Evolutionary conservation across 2,797 vertebrate genomes (phyloP).

Genomic region (Amniataba percoides): DNA sequence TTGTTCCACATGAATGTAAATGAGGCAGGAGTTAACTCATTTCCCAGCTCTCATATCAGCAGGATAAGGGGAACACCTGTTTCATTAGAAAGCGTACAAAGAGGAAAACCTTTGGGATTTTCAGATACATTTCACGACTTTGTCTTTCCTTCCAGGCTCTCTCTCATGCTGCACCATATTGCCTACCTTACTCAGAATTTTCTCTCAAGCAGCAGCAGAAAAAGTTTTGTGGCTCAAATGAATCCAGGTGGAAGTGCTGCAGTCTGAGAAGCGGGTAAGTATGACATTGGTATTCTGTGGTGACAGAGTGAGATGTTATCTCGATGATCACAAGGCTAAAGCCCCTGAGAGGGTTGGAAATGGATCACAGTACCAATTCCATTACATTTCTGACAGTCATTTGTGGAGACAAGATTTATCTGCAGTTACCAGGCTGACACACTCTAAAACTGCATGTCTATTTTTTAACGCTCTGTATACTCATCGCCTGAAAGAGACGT

Average conservation of each 20-base stretch:
- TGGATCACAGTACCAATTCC: conserved; percentile 71
- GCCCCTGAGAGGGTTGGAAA: conserved; percentile 61
- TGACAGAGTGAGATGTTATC: conserved; percentile 67
- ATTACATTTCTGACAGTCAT: conserved; percentile 68
- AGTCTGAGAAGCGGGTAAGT: conserved; percentile 40
- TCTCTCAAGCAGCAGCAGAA: conserved; percentile 33
- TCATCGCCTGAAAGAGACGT: conserved; percentile 41
- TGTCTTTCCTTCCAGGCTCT: conserved; percentile 37
- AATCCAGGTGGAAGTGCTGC: conserved; percentile 47
- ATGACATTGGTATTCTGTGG: conserved; percentile 68
- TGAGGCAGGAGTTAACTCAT: conserved; percentile 60
- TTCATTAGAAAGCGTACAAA: conserved; percentile 66
- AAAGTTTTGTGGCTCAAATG: conserved; percentile 38
- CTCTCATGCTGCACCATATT: conserved; percentile 2
- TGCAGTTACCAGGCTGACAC: conserved; percentile 46
- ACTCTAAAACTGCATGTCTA: conserved; percentile 23
- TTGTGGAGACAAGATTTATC: conserved; percentile 62
- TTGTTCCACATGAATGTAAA: conserved; percentile 69
- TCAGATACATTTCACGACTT: conserved; percentile 48
- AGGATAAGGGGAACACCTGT: conserved; percentile 68
- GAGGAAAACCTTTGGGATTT: conserved; percentile 58
- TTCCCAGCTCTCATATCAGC: conserved; percentile 70
- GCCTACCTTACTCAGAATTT: conserved; percentile 28
- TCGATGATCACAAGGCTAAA: conserved; percentile 60
- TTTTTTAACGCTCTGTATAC: conserved; percentile 38